phyloP scores from a whole-genome alignment of 2,113 vertebrate genomes.

The Lamprotornis superbus region DNA sequence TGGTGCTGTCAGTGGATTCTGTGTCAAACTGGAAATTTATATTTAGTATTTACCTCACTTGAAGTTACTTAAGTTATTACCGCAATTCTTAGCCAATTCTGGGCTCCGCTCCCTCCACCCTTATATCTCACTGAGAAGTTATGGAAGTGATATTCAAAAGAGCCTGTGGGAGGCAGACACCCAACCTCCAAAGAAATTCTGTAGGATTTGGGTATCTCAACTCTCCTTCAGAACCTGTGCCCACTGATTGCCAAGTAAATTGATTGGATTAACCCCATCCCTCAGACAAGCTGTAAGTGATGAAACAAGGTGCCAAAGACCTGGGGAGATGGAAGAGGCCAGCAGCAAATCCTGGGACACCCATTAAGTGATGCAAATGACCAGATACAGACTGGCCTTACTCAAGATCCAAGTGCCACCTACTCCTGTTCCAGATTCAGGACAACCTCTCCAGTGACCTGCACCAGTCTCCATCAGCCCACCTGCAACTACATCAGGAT shows the following conservation, averaged over 20 bases:
- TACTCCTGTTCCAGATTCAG: neutral
- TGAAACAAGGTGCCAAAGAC: neutral
- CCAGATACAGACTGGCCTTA: neutral
- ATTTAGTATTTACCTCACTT: slow-evolving; percentile 56
- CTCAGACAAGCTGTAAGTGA: neutral
- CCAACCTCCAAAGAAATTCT: neutral
- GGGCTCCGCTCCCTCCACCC: neutral
- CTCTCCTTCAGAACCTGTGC: neutral
- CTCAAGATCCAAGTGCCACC: neutral
- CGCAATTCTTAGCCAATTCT: neutral
- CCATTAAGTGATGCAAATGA: neutral
- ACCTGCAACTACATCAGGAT: accelerated
- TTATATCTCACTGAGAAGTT: neutral
- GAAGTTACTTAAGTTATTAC: slow-evolving; percentile 20
- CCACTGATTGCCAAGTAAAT: neutral
- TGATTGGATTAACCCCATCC: neutral
- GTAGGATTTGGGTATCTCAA: neutral
- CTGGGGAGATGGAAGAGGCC: neutral
- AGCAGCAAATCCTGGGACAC: neutral
- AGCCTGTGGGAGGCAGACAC: neutral
- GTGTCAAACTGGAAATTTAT: slow-evolving; percentile 46
- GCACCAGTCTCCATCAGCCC: neutral
- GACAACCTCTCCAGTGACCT: neutral
- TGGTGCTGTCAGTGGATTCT: slow-evolving; percentile 52
- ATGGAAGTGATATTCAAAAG: neutral